Percentiles rank a stretch among this genome's conserved stretches.
Conservation (phyloP, 2,113 vertebrate genomes). For the Erythrocercus mccallii region DNA sequence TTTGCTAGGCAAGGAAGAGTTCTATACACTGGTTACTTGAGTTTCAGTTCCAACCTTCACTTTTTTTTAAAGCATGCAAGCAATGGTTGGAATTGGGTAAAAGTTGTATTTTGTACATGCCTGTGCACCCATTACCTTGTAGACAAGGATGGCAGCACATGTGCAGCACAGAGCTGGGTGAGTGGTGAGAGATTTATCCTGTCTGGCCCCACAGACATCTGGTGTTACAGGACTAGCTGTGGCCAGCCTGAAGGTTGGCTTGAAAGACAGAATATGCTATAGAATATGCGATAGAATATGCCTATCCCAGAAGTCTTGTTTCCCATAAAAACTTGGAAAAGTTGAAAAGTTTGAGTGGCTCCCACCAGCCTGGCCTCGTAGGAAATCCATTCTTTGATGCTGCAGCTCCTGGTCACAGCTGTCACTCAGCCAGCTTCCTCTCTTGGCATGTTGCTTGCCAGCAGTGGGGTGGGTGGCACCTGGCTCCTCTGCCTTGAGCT, state of each 20-base stretch:
- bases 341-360: neutral
- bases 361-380: neutral
- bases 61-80: neutral
- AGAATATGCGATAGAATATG: too few species aligned
- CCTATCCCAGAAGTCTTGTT: neutral
- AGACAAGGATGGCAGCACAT: accelerated
- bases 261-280: neutral
- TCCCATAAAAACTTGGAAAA: accelerated
- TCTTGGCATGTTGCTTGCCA: neutral
- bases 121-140: neutral
- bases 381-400: neutral
- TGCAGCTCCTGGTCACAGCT: neutral
- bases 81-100: neutral
- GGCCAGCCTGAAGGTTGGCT: neutral
- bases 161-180: accelerated
- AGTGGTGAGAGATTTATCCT: neutral
- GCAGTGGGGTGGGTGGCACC: neutral
- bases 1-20: neutral
- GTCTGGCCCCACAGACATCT: accelerated
- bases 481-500: neutral
- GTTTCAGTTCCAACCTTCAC: neutral
- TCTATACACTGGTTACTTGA: neutral
- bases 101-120: neutral
- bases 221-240: neutral
- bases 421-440: neutral